Evolutionary conservation across 2,113 vertebrate genomes (phyloP).

Genomic region (Tichodroma muraria): DNA sequence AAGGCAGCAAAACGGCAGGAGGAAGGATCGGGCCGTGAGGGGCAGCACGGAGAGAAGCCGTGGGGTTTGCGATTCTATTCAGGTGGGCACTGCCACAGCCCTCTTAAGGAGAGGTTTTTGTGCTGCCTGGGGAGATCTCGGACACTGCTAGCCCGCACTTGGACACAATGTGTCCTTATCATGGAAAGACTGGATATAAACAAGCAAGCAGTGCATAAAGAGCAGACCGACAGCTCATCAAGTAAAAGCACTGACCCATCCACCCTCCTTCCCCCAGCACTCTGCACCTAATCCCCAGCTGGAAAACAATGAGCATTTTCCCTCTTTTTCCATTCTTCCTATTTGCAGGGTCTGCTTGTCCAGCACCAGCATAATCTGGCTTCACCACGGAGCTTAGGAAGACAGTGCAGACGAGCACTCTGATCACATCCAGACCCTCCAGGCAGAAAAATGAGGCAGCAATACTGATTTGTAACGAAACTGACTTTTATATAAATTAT

Average conservation of each 20-base stretch:
- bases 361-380: not conserved
- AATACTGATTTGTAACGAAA: constrained; percentile 61
- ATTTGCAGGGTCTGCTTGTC: not conserved
- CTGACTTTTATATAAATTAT: constrained; percentile 72
- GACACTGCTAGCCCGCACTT: not conserved
- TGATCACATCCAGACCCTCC: not conserved
- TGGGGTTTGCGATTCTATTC: accelerated
- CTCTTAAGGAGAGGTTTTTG: too few relatives aligned
- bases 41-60: not conserved
- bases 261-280: not conserved
- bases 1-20: not conserved
- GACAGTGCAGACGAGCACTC: accelerated
- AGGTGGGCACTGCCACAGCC: not conserved
- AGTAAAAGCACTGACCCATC: not conserved
- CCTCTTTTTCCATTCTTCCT: not conserved
- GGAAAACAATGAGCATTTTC: not conserved
- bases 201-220: not conserved
- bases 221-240: not conserved
- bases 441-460: constrained; percentile 32
- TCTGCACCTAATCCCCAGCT: not conserved
- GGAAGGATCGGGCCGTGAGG: not conserved
- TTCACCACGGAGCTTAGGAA: not conserved
- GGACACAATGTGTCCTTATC: too few relatives aligned
- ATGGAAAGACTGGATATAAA: not conserved
- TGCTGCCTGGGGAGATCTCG: too few relatives aligned